Evolutionary conservation across 2,797 vertebrate genomes (phyloP).

Genomic region (Spinus olivaceus): DNA sequence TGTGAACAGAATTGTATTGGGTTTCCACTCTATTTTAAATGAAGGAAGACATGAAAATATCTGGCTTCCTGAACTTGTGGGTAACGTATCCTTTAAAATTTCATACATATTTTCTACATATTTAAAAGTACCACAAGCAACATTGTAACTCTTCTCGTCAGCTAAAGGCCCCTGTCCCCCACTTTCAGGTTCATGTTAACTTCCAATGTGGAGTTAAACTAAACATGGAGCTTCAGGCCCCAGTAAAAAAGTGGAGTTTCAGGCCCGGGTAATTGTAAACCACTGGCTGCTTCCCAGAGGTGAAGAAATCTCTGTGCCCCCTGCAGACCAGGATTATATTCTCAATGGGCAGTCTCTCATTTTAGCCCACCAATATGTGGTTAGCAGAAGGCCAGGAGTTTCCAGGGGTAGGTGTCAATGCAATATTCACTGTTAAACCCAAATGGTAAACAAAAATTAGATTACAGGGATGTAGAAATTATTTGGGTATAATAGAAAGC

Average conservation of each 20-base stretch:
- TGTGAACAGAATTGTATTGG: background rate
- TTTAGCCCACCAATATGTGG: background rate
- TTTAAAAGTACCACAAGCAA: background rate
- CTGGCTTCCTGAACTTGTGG: background rate
- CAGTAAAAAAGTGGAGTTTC: background rate
- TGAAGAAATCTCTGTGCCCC: slow-evolving; percentile 19
- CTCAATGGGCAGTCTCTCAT: background rate
- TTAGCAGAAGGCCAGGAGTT: background rate
- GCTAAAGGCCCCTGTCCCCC: background rate
- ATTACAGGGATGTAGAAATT: background rate
- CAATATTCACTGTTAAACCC: background rate
- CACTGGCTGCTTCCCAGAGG: slow-evolving; percentile 1
- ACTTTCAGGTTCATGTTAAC: background rate
- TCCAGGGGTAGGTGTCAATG: background rate
- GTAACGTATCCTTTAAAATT: slow-evolving; percentile 9
- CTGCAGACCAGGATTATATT: background rate
- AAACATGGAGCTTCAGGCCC: background rate
- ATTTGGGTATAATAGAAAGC: background rate
- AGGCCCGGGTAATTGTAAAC: background rate
- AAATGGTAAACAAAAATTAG: background rate
- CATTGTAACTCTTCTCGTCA: background rate
- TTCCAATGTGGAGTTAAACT: background rate
- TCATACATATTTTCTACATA: background rate
- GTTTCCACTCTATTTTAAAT: background rate
- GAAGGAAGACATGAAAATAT: background rate